These are phyloP conservation scores for Bombyx mori DNA, from an alignment of 1,140 invertebrate genomes.

Conservation along the genomic window ASM3026992v2 NC_085118.1:7379501-7380000, in stretches of 20 bases:
- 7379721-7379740: slow-evolving; percentile 63
- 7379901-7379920: no score
- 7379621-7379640: slow-evolving; percentile 65
- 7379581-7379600: slow-evolving; percentile 64
- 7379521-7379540: slow-evolving; percentile 40
- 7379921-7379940: no score
- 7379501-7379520: no score
- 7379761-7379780: slow-evolving; percentile 62
- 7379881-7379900: no score
- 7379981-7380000: no score
- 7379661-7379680: slow-evolving; percentile 65
- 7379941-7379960: no score
- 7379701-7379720: slow-evolving; percentile 63
- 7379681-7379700: slow-evolving; percentile 44
- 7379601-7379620: slow-evolving; percentile 66
- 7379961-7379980: no score
- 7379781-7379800: slow-evolving; percentile 34
- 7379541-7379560: slow-evolving; percentile 52
- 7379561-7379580: slow-evolving; percentile 61
- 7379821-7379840: no score
- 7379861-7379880: no score
- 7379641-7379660: slow-evolving; percentile 67
- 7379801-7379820: neutral
- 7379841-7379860: no score
- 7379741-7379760: slow-evolving; percentile 56